Base-by-base conservation (phyloP, 2,888 invertebrate genomes). In the Caenorhabditis zanzibari region DNA sequence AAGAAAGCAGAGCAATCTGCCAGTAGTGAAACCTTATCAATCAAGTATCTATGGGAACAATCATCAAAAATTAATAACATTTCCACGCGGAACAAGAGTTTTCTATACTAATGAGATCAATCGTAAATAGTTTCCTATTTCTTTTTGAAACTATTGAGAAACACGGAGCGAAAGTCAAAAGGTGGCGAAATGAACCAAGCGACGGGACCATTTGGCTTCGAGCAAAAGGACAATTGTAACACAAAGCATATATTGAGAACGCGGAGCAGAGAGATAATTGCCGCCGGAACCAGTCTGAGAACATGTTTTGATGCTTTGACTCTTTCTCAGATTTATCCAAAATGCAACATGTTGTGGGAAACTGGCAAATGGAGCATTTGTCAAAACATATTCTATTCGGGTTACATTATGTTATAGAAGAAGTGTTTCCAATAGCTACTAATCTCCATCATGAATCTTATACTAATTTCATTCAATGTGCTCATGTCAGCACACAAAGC, bases 161-260 rank as follows among this genome's bases (percentile, higher is more conserved):
- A 52, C n/a, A 32, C n/a, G 19, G 10, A 4, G 19, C 24, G 54
- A 14, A 12, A 26, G 28, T 16, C 19, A 44, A 28, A 63, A 26
- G 28, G 35, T 7, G 26, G 58, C 16, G 14, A 32, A 58, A 49
- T 47, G 64, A 64, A 35, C 19, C 49, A 47, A 66, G 16, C 32
- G 44, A 14, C 22, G n/a, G 14, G 3, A 26, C 19, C 3, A 19
- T n/a, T n/a, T 10, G 16, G 22, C 14, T 49, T 66, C 32, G 66
- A 52, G 32, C 66, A 22, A 52, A 35, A 66, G 66, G 49, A 14
- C 66, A 66, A 66, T 66, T 66, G 66, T 52, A 66, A 66, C 66
- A 66, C 66, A 49, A 66, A 52, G 66, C 49, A 66, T 66, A n/a
- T n/a, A 66, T 44, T 63, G 63, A 63, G 66, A 66, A 66, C 66